Evolutionary conservation across 2,113 vertebrate genomes (phyloP), one percentile per base, ranked within the genome.

Genomic region (Tympanuchus pallidicinctus): DNA sequence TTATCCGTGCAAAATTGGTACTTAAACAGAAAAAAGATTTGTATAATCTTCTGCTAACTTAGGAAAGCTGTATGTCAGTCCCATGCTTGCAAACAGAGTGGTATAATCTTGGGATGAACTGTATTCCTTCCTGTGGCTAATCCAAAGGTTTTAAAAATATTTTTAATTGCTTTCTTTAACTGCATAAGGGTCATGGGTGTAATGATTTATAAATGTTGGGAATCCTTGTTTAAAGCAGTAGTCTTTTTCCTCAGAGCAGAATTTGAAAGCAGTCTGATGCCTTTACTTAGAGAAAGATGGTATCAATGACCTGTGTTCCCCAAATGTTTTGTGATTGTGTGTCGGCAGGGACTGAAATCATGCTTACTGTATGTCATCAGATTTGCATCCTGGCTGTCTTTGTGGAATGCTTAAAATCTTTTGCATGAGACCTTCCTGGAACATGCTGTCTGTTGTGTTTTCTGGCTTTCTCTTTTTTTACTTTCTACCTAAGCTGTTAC

Each of bases 91-190:
- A 78, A 74, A 14, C 19, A 45, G 36, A 69, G 11, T 6, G 15
- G 4, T 67, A 19, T 67, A n/a, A 71, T 74, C 69, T 88, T 88
- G 21, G 18, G 30, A 52, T 83, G 28, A 74, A 83, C 70, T 34
- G 6, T 66, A 27, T 88, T 81, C 24, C 47, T 95, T 90, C 34
- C 38, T 67, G 27, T 67, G 60, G 22, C n/a, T 93, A 85, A 60
- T 47, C 32, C 52, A 61, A 42, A 86, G 3, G 8, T 43, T 52
- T 59, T 72, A 57, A 65, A 32, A 12, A 14, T 74, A 7, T 9
- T 78, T 78, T 88, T 28, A 43, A 48, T 78, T 74, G 24, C 28
- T 67, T 84, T 70, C 67, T 79, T 40, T 40, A 64, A 64, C 74
- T 50, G 34, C 28, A 4, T 90, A 47, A 56, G 0, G 3, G 4